Base-by-base conservation (phyloP, 2,888 invertebrate species). In the Brachyptera risi region DNA sequence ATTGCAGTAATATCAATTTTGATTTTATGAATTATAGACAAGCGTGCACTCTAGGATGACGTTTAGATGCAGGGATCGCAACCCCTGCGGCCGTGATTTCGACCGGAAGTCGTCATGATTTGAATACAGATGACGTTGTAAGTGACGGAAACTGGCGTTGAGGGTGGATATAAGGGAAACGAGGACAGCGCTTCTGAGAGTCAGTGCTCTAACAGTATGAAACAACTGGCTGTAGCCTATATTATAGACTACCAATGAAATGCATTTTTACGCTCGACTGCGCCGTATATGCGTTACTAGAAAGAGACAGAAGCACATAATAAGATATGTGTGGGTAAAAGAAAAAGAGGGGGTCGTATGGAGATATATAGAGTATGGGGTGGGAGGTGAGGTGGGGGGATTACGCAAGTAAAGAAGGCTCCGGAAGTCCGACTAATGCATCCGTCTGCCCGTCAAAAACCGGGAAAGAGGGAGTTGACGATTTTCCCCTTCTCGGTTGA, bases 341-440 rank as follows among this genome's bases (percentile, higher is more conserved):
- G 47, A 2, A 21, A 4, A 4, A 17, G 42, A 42, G 42, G 24
- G 21, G 47, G 47, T 23, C 5, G 31, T 23, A 47, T 21, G 24
- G 23, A 47, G 47, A 47, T 54, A 54, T 54, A 21, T 21, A 23
- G 37, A 19, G 51, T 17, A 15, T 13, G 42, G 13, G 15, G 57
- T 23, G 57, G 24, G 24, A 24, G 3, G 17, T 15, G 42, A n/a
- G 42, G 24, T n/a, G n/a, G 31, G 58, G 27, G 57, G 49, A 24
- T 40, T n/a, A 56, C 56, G 56, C 49, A 38, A 44, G 54, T 57
- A 57, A 60, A 61, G 63, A 61, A 58, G 65, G 60, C 61, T 60
- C 65, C 65, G 65, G 65, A 65, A 64, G 65, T 65, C 65, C 65
- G 65, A 58, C 65, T 65, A 65, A 65, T 65, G 65, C 65, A 65